Base-by-base conservation (phyloP, 2,888 invertebrate species). In the Petrolisthes cinctipes region DNA sequence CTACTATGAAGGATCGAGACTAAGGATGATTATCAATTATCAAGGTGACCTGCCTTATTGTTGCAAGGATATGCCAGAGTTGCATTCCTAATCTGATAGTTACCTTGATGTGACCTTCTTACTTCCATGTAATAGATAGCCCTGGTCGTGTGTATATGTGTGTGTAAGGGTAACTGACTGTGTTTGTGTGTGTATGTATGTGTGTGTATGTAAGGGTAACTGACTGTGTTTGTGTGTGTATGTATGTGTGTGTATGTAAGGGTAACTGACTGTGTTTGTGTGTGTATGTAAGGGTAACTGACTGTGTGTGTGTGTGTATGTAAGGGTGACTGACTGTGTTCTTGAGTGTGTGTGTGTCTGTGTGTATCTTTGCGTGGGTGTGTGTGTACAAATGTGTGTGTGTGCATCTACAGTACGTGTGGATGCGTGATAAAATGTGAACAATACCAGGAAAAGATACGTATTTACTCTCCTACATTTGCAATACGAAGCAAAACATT, bases 301-400 rank as follows among this genome's bases (percentile, higher is more conserved):
- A 51, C 5, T 51, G 78, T 78, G 53, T 78, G 78, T 78, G 78
- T 53, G 53, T 78, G 71, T 71, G 71, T 71, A n/a, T 71, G 71
- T 71, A n/a, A 17, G 71, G 9, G 71, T 71, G 71, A 17, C 17
- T 71, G 71, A 17, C 17, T 71, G 71, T 71, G 71, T 71, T 11
- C n/a, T 11, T 71, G 71, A n/a, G 71, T 71, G 71, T 71, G 71
- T 71, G 71, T 71, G 4, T 71, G 71, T 71, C 4, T 71, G 71
- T 71, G 71, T 71, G 71, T 71, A 20, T 71, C 1, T 71, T 14
- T 71, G 71, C 20, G 71, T 71, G 20, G 6, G 71, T 71, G 71
- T 71, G 71, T 71, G 71, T 71, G 71, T 71, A n/a, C n/a, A n/a
- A 17, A n/a, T 71, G 71, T 71, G 71, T 71, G 71, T 71, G 71